These are phyloP conservation scores for Hippocampus abdominalis DNA, from an alignment of 2,113 vertebrate species.

Conservation along the genomic window DNA sequence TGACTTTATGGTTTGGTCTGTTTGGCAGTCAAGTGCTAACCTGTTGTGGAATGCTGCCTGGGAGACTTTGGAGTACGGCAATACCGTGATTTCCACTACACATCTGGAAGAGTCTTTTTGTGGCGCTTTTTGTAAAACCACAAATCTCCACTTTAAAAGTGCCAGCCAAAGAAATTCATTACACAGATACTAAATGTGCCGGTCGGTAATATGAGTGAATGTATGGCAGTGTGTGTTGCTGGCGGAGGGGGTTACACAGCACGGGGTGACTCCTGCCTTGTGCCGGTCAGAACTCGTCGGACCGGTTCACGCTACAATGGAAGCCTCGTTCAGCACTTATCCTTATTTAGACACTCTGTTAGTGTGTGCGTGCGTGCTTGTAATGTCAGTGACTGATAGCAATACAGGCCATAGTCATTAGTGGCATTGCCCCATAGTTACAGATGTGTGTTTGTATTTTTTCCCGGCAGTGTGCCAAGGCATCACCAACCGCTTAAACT, in stretches of 20 bases:
- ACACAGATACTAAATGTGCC: not conserved
- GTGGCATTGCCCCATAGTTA: not conserved
- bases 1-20: conserved; percentile 26
- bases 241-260: not conserved
- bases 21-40: conserved; percentile 62
- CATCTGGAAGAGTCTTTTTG: conserved; percentile 7
- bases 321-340: conserved; percentile 8
- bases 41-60: conserved; percentile 63
- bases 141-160: conserved; percentile 11
- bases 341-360: conserved; percentile 14
- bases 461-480: conserved; percentile 85
- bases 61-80: conserved; percentile 18
- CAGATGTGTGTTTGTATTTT: conserved; percentile 16
- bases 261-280: conserved; percentile 14
- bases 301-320: conserved; percentile 27
- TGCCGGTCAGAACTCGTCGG: conserved; percentile 49
- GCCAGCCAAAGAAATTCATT: not conserved
- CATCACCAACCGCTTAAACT: conserved; percentile 79
- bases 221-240: not conserved
- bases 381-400: conserved; percentile 18
- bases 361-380: no score
- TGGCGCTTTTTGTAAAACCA: conserved; percentile 2
- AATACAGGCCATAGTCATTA: not conserved
- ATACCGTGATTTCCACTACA: conserved; percentile 21
- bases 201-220: not conserved